Evolutionary conservation across 2,888 invertebrate genomes (phyloP), one percentile per base, ranked within the genome.

Genomic region (Orchestes rusci): DNA sequence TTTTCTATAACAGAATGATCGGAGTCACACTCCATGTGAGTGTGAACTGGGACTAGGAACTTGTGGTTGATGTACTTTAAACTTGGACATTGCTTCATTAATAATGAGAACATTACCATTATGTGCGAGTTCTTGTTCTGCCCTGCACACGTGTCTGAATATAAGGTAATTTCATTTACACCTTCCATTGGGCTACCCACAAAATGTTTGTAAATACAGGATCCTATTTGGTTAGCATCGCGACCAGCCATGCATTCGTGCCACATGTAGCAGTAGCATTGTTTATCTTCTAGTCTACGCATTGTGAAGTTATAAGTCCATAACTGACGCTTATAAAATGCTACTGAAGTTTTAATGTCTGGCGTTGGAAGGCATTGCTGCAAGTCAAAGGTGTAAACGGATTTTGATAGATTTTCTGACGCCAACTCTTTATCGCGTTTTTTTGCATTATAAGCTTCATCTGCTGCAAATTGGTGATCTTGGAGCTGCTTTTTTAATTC

Each of bases 321-420:
- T 16, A 34, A 19, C 34, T 34, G 34, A 5, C 34, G 16, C n/a
- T 34, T 34, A 12, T 16, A 34, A n/a, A 34, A 34, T 13, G 34
- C 34, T 10, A 34, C n/a, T 10, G 18, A 34, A 12, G 18, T 17
- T 34, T 34, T 34, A 8, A 32, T 32, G 15, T 32, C 32, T 4
- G 34, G 34, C 12, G 4, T 34, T 34, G 17, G n/a, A n/a, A n/a
- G n/a, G n/a, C n/a, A n/a, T n/a, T n/a, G n/a, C n/a, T n/a, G n/a
- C n/a, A n/a, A n/a, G 17, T 8, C 16, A 12, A 34, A 34, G 7
- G 17, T 34, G 18, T 34, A 34, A 2, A 34, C 4, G 16, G 19
- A 3, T 7, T n/a, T 17, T 5, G 7, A 10, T 8, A 18, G 16
- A 34, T 34, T 12, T 34, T n/a, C 5, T n/a, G 3, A 8, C 8